Evolutionary conservation across 2,888 invertebrate species (phyloP).

Genomic region (Beris morrisii): DNA sequence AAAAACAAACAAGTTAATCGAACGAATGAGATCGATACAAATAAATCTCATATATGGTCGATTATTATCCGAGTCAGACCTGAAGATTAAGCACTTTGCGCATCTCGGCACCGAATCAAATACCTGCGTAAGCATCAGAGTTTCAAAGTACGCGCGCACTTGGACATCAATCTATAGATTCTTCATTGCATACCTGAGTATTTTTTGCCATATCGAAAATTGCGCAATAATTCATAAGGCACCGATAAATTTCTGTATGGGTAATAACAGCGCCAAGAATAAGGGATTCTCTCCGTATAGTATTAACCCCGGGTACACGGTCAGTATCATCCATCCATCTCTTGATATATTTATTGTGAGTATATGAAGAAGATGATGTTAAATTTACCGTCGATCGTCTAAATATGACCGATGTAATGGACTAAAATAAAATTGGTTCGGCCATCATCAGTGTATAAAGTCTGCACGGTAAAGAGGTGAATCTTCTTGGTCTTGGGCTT

Average conservation of each 20-base stretch:
- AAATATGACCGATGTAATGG: conserved; percentile 7
- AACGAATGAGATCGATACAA: conserved; percentile 16
- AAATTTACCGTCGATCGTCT: background rate
- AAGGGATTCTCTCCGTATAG: too few relatives aligned
- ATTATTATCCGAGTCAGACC: background rate
- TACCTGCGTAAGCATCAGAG: conserved; percentile 30
- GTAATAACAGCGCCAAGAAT: conserved; percentile 23
- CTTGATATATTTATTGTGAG: too few relatives aligned
- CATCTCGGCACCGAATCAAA: background rate
- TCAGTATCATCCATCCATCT: too few relatives aligned
- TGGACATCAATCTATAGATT: conserved; percentile 22
- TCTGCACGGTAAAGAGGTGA: background rate
- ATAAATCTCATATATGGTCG: conserved; percentile 8
- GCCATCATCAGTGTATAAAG: background rate
- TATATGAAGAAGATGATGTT: background rate
- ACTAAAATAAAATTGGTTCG: background rate
- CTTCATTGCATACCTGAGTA: conserved; percentile 22
- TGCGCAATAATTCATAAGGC: conserved; percentile 44
- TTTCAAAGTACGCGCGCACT: conserved; percentile 23
- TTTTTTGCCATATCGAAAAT: conserved; percentile 42
- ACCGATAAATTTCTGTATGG: conserved; percentile 43
- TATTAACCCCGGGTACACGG: too few relatives aligned
- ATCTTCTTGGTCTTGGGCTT: too few relatives aligned
- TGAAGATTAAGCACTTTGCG: conserved; percentile 10
- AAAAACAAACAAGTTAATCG: conserved; percentile 32